Evolutionary conservation across 2,888 invertebrate species (phyloP).

Genomic region (Chrysolina oricalcia): DNA sequence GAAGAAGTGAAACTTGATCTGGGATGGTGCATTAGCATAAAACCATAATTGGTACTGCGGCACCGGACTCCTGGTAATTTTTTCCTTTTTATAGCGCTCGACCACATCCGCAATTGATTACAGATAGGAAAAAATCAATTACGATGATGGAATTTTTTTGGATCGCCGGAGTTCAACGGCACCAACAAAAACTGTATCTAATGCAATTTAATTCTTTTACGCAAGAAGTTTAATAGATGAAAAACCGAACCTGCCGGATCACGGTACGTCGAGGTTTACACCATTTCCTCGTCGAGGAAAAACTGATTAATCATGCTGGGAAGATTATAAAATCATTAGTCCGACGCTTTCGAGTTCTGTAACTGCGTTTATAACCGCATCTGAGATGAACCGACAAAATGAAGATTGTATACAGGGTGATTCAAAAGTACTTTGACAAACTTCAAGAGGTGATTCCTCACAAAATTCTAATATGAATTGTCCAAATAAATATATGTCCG

Average conservation of each 20-base stretch:
- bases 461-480: too few species aligned
- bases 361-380: neutral
- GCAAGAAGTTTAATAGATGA: neutral
- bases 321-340: slow-evolving; percentile 9
- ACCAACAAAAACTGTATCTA: slow-evolving; percentile 3
- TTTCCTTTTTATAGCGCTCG: slow-evolving; percentile 32
- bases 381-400: too few species aligned
- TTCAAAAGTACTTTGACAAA: too few species aligned
- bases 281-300: neutral
- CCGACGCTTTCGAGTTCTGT: neutral
- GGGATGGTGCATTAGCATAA: slow-evolving; percentile 35
- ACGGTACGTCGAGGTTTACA: neutral
- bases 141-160: slow-evolving; percentile 4
- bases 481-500: too few species aligned
- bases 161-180: slow-evolving; percentile 10
- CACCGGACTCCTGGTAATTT: slow-evolving; percentile 26
- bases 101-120: slow-evolving; percentile 40
- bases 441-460: too few species aligned
- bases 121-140: slow-evolving; percentile 29
- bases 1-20: slow-evolving; percentile 24
- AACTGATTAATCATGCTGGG: neutral
- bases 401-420: too few species aligned
- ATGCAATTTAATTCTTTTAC: neutral
- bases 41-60: slow-evolving; percentile 30
- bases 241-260: neutral